These are phyloP conservation scores for Macrostomum lignano DNA, from an alignment of 1,140 invertebrate genomes.

Conservation along the genomic window DNA sequence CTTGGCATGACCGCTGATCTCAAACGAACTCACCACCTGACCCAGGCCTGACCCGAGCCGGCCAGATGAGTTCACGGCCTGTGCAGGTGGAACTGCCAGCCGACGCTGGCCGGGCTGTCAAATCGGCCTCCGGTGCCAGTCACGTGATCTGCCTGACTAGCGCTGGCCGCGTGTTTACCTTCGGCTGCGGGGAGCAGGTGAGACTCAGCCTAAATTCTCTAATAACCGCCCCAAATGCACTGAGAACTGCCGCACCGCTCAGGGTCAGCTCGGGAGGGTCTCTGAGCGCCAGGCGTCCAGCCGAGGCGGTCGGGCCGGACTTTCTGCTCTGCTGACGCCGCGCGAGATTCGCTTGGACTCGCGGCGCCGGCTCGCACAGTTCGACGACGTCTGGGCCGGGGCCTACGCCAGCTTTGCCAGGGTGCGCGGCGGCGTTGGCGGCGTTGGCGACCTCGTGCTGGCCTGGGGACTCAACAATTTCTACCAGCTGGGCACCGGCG, in stretches of 20 bases:
- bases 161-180: constrained; percentile 45
- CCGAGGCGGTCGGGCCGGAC: no score
- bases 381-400: constrained; percentile 47
- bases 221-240: no score
- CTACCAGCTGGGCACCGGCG: constrained; percentile 45
- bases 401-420: constrained; percentile 50
- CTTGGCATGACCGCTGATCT: no score
- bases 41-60: no score
- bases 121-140: constrained; percentile 53
- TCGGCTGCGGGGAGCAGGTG: constrained; percentile 67
- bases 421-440: constrained; percentile 34
- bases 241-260: background rate
- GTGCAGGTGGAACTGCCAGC: no score
- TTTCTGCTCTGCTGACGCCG: background rate
- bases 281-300: background rate
- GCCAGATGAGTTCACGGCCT: no score
- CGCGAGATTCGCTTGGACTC: background rate
- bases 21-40: no score
- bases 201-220: no score
- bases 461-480: constrained; percentile 76
- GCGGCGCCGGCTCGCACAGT: constrained; percentile 2
- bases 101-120: constrained; percentile 15
- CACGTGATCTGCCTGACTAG: constrained; percentile 54
- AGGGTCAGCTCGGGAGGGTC: constrained; percentile 51
- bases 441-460: constrained; percentile 39